Percentiles rank a stretch among this genome's conserved stretches.
Conservation (phyloP, 2,888 invertebrate genomes). For the Drosophila parthenogenetica region DNA sequence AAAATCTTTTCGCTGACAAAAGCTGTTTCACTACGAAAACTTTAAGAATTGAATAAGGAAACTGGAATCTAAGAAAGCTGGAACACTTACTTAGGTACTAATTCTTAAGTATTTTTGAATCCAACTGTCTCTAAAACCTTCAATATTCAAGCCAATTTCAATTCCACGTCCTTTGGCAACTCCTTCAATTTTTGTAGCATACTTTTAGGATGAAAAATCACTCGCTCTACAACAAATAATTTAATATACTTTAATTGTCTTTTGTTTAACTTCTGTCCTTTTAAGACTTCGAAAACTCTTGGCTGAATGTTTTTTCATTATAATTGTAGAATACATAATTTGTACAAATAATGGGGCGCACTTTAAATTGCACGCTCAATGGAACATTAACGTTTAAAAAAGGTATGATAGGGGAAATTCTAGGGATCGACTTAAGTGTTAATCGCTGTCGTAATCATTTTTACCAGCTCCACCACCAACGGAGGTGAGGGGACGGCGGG, state of each 20-base stretch:
- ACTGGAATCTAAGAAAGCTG: too few relatives aligned
- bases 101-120: too few relatives aligned
- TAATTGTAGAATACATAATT: conserved; percentile 35
- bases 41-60: too few relatives aligned
- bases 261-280: conserved; percentile 11
- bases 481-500: conserved; percentile 91
- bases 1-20: conserved; percentile 20
- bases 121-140: too few relatives aligned
- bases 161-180: too few relatives aligned
- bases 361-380: conserved; percentile 30
- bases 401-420: conserved; percentile 31
- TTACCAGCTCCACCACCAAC: conserved; percentile 86
- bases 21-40: not conserved
- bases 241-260: conserved; percentile 35
- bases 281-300: conserved; percentile 42
- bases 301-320: conserved; percentile 26
- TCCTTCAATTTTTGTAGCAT: not conserved
- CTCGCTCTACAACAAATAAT: conserved; percentile 21
- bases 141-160: too few relatives aligned
- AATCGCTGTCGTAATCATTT: conserved; percentile 90
- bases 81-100: too few relatives aligned
- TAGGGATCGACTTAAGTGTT: conserved; percentile 71
- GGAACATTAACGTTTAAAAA: conserved; percentile 60
- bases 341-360: conserved; percentile 44
- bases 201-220: not conserved